Evolutionary conservation across 2,888 invertebrate species (phyloP).

Genomic region (Tanaodytes sp.): DNA sequence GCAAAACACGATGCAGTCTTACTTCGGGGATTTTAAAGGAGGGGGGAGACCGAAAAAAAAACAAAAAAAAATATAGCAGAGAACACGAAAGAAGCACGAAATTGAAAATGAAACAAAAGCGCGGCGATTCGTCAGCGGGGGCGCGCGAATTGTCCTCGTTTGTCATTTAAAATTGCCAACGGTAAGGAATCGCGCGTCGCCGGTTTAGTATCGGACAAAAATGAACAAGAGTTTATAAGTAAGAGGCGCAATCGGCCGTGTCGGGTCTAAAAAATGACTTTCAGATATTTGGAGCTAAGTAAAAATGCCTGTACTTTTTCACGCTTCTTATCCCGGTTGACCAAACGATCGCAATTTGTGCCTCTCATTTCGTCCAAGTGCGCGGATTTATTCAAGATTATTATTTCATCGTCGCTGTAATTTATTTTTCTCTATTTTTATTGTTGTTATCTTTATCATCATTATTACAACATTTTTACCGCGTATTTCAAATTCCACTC

Average conservation of each 20-base stretch:
- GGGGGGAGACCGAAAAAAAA: slow-evolving; percentile 35
- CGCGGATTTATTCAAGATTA: too few relatives aligned
- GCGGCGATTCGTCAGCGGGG: slow-evolving; percentile 38
- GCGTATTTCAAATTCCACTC: too few relatives aligned
- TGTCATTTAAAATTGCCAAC: slow-evolving; percentile 50
- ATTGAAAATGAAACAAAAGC: slow-evolving; percentile 38
- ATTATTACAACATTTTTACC: too few relatives aligned
- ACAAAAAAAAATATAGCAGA: not conserved
- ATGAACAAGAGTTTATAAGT: slow-evolving; percentile 42
- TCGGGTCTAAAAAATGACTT: slow-evolving; percentile 35
- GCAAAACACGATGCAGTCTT: slow-evolving; percentile 44
- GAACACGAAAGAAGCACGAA: slow-evolving; percentile 15
- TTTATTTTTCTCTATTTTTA: too few relatives aligned
- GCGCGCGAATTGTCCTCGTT: slow-evolving; percentile 47
- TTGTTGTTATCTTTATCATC: too few relatives aligned
- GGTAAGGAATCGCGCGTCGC: slow-evolving; percentile 27
- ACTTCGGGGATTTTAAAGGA: too few relatives aligned
- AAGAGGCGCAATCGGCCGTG: slow-evolving; percentile 34
- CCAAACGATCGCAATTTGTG: slow-evolving; percentile 25
- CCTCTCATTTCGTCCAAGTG: too few relatives aligned
- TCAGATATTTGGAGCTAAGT: slow-evolving; percentile 33
- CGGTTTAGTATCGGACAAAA: slow-evolving; percentile 23
- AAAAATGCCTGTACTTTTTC: slow-evolving; percentile 23
- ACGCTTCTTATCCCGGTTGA: slow-evolving; percentile 17
- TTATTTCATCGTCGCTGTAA: too few relatives aligned